phyloP scores from a whole-genome alignment of 1,140 invertebrate species.

The Aricia agestis region DNA sequence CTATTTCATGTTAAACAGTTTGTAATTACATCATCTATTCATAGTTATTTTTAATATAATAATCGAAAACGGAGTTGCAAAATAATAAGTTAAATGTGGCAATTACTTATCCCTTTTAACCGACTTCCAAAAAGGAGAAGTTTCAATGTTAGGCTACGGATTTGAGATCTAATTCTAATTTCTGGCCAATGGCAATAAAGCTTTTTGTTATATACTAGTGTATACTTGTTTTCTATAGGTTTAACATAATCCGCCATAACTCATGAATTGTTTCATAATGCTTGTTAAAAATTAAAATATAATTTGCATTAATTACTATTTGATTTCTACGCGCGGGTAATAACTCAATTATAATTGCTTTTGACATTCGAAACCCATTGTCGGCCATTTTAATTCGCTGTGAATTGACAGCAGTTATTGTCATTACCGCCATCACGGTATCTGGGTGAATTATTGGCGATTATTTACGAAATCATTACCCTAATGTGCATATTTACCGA shows the following conservation, averaged over 20 bases:
- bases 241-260: no score
- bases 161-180: no score
- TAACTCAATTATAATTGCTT: conserved; percentile 11
- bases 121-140: no score
- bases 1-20: neutral
- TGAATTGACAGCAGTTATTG: conserved; percentile 8
- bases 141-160: no score
- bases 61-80: no score
- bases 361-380: conserved; percentile 10
- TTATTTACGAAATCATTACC: conserved; percentile 1
- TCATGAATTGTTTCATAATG: neutral
- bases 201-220: no score
- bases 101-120: no score
- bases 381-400: conserved; percentile 6
- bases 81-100: neutral
- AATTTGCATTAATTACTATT: neutral
- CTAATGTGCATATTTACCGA: neutral
- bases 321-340: neutral
- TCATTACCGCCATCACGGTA: neutral
- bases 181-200: no score
- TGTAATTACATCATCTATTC: neutral
- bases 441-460: neutral
- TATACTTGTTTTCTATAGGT: no score
- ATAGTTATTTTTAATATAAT: neutral
- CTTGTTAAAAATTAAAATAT: neutral